Evolutionary conservation across 2,113 vertebrate genomes (phyloP).

Genomic region (Bothrops jararaca): DNA sequence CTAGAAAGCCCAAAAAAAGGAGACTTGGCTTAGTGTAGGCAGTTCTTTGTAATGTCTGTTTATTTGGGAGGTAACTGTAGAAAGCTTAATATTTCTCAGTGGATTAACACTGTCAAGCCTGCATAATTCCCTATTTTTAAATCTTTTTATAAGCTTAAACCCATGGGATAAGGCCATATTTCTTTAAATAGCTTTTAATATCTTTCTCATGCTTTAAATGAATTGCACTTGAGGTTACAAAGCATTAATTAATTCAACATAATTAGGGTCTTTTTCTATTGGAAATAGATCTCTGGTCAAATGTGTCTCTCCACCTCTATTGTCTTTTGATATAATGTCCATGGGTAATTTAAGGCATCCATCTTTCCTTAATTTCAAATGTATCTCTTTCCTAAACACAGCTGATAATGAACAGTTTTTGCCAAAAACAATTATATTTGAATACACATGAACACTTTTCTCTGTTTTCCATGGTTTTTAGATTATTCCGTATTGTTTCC

Average conservation of each 20-base stretch:
- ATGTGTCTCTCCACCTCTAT: not conserved
- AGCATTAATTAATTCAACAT: not conserved
- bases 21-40: slow-evolving; percentile 14
- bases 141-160: not conserved
- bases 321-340: not conserved
- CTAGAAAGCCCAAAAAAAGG: slow-evolving; percentile 30
- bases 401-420: not conserved
- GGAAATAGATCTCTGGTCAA: not conserved
- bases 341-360: not conserved
- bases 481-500: not conserved
- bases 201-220: not conserved
- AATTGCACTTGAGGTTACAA: not conserved
- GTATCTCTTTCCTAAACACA: not conserved
- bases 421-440: not conserved
- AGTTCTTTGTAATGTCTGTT: slow-evolving; percentile 34
- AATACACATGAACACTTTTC: not conserved
- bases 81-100: slow-evolving; percentile 17
- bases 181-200: not conserved
- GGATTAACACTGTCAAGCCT: slow-evolving; percentile 40
- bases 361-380: not conserved
- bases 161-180: not conserved
- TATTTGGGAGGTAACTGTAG: slow-evolving; percentile 27
- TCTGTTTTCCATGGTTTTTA: not conserved
- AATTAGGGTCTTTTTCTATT: not conserved
- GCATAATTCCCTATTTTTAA: slow-evolving; percentile 36